Evolutionary conservation across 2,888 invertebrate genomes (phyloP).

Genomic region (Clostera curtula): DNA sequence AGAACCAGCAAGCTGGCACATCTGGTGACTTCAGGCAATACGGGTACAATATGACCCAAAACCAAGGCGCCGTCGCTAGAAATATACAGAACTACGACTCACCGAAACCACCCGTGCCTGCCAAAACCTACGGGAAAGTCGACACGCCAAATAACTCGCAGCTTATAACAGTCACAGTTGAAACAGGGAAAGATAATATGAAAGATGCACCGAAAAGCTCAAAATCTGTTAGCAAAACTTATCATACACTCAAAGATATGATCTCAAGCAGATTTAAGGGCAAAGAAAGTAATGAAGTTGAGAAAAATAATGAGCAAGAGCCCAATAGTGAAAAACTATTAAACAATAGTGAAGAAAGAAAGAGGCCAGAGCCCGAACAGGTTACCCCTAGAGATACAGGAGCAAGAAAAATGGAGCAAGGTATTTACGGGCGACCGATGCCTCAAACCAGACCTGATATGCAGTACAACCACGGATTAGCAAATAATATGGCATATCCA

Average conservation of each 20-base stretch:
- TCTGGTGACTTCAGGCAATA: conserved; percentile 69
- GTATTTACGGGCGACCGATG: conserved; percentile 77
- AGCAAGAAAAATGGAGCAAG: conserved; percentile 73
- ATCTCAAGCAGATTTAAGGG: conserved; percentile 86
- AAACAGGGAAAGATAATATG: conserved; percentile 74
- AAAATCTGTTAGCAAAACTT: conserved; percentile 85
- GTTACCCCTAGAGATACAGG: conserved; percentile 58
- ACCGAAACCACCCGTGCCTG: conserved; percentile 64
- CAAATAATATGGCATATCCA: conserved; percentile 60
- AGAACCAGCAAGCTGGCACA: conserved; percentile 70
- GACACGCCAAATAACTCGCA: conserved; percentile 64
- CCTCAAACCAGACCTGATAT: conserved; percentile 65
- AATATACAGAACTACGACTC: conserved; percentile 62
- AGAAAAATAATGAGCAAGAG: conserved; percentile 65
- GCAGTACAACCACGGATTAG: conserved; percentile 55
- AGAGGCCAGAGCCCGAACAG: conserved; percentile 56
- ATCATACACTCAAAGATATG: conserved; percentile 88
- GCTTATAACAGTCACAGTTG: conserved; percentile 74
- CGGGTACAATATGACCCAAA: conserved; percentile 62
- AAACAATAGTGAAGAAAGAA: conserved; percentile 78
- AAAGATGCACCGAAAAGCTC: conserved; percentile 73
- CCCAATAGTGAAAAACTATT: too few relatives aligned
- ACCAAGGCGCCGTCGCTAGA: conserved; percentile 49
- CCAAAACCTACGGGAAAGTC: conserved; percentile 61
- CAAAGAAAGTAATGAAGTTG: conserved; percentile 70